Percentiles rank a stretch among this genome's conserved stretches.
Conservation (phyloP, 2,888 invertebrate genomes). For the Galerucella pusilla region DNA sequence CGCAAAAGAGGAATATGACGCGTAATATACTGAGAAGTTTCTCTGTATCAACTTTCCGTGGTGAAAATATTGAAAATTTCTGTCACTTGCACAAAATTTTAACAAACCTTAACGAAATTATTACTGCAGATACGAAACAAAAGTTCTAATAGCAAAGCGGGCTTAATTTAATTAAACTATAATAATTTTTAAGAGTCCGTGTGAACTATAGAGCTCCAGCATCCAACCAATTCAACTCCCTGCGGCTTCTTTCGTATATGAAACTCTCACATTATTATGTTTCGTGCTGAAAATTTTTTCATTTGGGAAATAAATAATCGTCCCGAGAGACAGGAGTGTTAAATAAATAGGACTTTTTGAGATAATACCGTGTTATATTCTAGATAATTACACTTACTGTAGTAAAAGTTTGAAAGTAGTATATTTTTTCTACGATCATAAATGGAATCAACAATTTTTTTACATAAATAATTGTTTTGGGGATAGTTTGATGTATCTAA, state of each 20-base stretch:
- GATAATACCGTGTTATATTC: neutral
- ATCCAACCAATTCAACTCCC: neutral
- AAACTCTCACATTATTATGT: neutral
- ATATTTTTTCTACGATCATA: no score
- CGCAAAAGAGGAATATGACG: neutral
- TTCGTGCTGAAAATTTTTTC: neutral
- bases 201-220: neutral
- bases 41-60: no score
- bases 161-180: neutral
- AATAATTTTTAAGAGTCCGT: neutral
- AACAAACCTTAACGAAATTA: neutral
- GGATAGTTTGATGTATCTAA: no score
- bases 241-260: slow-evolving; percentile 4
- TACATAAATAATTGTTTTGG: no score
- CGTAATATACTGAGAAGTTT: no score
- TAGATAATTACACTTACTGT: no score
- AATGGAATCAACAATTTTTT: no score
- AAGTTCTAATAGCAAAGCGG: neutral
- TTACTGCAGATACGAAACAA: neutral
- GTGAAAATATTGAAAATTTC: neutral
- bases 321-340: neutral
- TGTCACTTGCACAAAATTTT: neutral
- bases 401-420: no score
- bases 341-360: neutral
- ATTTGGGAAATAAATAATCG: neutral